A percentile compares a stretch with the other conserved stretches of the same genome.
Evolutionary conservation across 1,140 invertebrate genomes (phyloP).

Genomic region (Anastrepha ludens): DNA sequence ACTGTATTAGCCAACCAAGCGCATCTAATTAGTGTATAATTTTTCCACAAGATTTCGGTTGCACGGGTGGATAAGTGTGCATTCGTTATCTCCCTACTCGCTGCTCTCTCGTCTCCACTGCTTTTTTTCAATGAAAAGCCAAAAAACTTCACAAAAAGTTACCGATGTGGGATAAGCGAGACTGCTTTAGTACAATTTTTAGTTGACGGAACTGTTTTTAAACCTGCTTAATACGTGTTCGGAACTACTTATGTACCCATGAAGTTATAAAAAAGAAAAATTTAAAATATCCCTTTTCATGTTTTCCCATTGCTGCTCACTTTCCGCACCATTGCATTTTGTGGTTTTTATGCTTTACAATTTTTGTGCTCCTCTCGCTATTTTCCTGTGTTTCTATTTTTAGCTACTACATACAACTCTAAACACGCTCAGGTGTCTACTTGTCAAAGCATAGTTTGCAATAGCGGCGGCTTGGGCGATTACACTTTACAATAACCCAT

Average conservation of each 20-base stretch:
- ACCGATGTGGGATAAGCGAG: too few relatives aligned
- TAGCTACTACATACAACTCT: not conserved
- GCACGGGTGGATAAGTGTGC: too few relatives aligned
- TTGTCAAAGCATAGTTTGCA: conserved; percentile 9
- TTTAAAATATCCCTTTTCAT: not conserved
- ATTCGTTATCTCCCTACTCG: too few relatives aligned
- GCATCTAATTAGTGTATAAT: too few relatives aligned
- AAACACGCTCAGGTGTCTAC: conserved; percentile 6
- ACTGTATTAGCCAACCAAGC: too few relatives aligned
- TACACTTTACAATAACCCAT: conserved; percentile 39
- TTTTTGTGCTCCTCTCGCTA: not conserved
- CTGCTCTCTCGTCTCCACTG: too few relatives aligned
- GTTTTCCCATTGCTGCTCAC: conserved; percentile 20
- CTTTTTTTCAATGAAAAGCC: too few relatives aligned
- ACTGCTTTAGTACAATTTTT: too few relatives aligned
- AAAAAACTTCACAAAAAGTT: too few relatives aligned
- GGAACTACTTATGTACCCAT: not conserved
- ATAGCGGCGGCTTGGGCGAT: not conserved
- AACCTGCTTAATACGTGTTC: conserved; percentile 14
- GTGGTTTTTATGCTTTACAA: not conserved
- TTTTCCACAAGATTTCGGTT: too few relatives aligned
- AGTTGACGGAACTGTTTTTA: not conserved
- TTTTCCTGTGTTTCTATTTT: not conserved
- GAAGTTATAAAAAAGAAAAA: not conserved
- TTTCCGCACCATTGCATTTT: conserved; percentile 14